phyloP scores from a whole-genome alignment of 2,797 vertebrate species.

The Gallinago stenura region DNA sequence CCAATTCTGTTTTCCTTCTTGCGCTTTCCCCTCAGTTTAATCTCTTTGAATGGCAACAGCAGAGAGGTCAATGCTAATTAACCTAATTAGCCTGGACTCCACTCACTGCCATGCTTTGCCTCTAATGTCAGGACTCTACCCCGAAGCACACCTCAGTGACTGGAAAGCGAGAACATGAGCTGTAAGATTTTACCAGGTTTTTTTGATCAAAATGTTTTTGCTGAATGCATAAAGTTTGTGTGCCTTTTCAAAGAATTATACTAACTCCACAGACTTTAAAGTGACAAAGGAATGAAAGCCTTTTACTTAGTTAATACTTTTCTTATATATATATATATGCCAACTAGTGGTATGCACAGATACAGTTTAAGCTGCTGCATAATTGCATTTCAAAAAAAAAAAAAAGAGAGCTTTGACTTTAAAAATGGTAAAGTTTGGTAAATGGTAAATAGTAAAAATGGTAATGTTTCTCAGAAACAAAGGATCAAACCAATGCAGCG shows the following conservation, averaged over 20 bases:
- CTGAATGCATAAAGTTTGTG: not conserved
- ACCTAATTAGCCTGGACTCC: not conserved
- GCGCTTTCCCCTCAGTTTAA: not conserved
- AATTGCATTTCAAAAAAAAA: not conserved
- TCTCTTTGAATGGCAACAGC: not conserved
- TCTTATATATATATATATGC: not conserved
- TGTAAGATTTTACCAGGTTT: not conserved
- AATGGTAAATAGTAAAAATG: too few species aligned
- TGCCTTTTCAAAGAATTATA: not conserved
- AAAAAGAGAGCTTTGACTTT: not conserved
- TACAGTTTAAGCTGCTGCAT: not conserved
- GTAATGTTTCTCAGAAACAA: not conserved
- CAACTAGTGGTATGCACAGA: not conserved
- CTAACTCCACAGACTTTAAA: not conserved
- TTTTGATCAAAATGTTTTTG: not conserved
- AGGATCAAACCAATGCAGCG: not conserved
- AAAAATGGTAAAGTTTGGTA: not conserved
- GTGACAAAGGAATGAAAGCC: not conserved
- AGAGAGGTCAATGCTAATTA: not conserved
- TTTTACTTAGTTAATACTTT: not conserved
- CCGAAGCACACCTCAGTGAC: not conserved
- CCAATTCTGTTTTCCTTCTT: not conserved
- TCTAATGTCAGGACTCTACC: not conserved
- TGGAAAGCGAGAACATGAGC: not conserved
- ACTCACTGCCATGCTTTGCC: not conserved